Evolutionary conservation across 2,113 vertebrate species (phyloP).

Genomic region (Cichladusa arquata): DNA sequence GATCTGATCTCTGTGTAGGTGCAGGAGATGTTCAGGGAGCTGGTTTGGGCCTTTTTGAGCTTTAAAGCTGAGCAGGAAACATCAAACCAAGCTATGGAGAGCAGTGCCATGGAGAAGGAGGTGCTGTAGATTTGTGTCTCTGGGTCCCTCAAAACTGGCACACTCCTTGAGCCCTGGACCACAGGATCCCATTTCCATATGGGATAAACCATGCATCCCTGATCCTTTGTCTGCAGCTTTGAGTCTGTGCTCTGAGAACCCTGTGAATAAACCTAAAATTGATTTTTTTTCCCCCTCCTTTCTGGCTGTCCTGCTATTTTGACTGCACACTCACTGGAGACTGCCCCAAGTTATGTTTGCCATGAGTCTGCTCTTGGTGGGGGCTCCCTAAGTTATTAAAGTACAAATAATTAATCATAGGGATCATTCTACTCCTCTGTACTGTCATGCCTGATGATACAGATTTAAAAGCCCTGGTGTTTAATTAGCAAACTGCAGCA

Average conservation of each 20-base stretch:
- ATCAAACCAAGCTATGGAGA: background rate
- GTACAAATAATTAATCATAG: background rate
- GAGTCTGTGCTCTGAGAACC: background rate
- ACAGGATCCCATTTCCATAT: background rate
- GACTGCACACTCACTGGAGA: background rate
- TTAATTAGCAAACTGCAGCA: background rate
- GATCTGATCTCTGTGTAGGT: background rate
- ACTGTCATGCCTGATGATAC: background rate
- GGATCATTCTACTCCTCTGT: background rate
- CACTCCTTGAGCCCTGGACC: background rate
- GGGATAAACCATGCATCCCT: background rate
- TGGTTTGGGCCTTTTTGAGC: background rate
- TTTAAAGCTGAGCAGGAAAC: background rate
- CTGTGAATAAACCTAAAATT: background rate
- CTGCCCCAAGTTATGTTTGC: accelerated
- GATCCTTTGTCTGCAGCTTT: background rate
- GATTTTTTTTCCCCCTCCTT: background rate
- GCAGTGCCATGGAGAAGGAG: background rate
- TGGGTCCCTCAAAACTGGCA: background rate
- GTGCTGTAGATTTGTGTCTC: background rate
- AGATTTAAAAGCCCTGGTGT: background rate
- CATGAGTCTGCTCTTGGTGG: background rate
- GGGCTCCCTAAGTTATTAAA: background rate
- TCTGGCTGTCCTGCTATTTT: background rate
- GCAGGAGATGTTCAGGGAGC: background rate